phyloP scores from a whole-genome alignment of 2,888 invertebrate genomes.

The Lasius fuliginosus region DNA sequence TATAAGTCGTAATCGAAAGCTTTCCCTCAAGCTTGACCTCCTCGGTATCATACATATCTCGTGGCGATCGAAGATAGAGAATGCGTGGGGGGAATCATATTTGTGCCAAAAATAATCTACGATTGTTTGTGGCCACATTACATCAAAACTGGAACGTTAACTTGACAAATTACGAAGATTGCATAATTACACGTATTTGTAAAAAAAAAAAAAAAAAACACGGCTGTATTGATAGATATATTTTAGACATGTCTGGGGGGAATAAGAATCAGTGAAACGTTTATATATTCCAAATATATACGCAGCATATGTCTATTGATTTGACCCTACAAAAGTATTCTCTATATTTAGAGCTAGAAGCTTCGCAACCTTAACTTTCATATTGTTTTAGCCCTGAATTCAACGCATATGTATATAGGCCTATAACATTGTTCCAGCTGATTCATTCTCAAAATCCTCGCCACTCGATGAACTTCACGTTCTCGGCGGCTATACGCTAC shows the following conservation, averaged over 20 bases:
- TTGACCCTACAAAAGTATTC: constrained; percentile 75
- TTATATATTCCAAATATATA: constrained; percentile 63
- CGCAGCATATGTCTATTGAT: constrained; percentile 78
- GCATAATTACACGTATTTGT: neutral
- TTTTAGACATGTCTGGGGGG: constrained; percentile 59
- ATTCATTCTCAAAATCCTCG: constrained; percentile 44
- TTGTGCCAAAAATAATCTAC: constrained; percentile 33
- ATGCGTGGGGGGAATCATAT: constrained; percentile 9
- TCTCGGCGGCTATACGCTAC: neutral
- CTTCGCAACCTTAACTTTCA: constrained; percentile 70
- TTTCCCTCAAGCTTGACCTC: neutral
- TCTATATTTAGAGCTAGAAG: constrained; percentile 80
- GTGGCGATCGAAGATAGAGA: neutral
- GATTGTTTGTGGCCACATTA: neutral
- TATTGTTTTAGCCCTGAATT: constrained; percentile 75
- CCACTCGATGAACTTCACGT: constrained; percentile 29
- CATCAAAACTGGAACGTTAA: constrained; percentile 8
- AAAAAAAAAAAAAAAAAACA: neutral
- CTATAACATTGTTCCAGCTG: constrained; percentile 15
- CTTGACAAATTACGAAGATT: constrained; percentile 5
- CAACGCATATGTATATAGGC: constrained; percentile 39
- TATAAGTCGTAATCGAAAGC: neutral
- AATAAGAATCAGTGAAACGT: constrained; percentile 65
- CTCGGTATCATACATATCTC: neutral
- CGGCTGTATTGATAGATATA: constrained; percentile 7